phyloP scores from a whole-genome alignment of 2,797 vertebrate genomes.

The Parambassis ranga region DNA sequence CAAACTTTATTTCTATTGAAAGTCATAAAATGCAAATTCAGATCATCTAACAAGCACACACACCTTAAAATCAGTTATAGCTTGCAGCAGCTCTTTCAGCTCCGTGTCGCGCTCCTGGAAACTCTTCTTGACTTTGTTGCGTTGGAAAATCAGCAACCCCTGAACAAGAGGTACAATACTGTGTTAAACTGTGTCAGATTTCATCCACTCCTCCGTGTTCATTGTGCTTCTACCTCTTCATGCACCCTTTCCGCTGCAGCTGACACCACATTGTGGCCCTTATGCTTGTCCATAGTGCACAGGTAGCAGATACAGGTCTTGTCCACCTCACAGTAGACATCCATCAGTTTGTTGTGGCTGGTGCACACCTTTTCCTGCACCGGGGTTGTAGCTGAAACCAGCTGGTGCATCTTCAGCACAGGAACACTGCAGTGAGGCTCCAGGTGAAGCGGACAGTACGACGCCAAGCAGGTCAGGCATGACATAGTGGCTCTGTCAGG shows the following conservation, averaged over 20 bases:
- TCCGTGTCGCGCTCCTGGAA: background rate
- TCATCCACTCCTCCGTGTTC: background rate
- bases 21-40: no score
- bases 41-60: no score
- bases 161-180: background rate
- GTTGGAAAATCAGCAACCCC: background rate
- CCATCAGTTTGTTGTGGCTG: slow-evolving; percentile 27
- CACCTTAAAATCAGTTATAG: slow-evolving; percentile 18
- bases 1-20: no score
- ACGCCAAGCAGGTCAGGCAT: slow-evolving; percentile 19
- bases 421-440: slow-evolving; percentile 6
- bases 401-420: slow-evolving; percentile 17
- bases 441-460: slow-evolving; percentile 21
- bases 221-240: background rate
- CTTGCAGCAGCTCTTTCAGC: slow-evolving; percentile 1
- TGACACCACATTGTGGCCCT: rapidly evolving
- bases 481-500: slow-evolving; percentile 19
- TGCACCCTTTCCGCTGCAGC: background rate
- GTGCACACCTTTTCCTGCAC: slow-evolving; percentile 15
- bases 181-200: background rate
- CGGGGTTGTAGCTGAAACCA: background rate
- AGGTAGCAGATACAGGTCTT: slow-evolving; percentile 14
- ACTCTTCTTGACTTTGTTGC: background rate
- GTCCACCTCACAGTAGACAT: slow-evolving; percentile 29
- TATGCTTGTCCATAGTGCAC: slow-evolving; percentile 1